Evolutionary conservation across 2,113 vertebrate species (phyloP).

Genomic region (Neolamprologus sp.): DNA sequence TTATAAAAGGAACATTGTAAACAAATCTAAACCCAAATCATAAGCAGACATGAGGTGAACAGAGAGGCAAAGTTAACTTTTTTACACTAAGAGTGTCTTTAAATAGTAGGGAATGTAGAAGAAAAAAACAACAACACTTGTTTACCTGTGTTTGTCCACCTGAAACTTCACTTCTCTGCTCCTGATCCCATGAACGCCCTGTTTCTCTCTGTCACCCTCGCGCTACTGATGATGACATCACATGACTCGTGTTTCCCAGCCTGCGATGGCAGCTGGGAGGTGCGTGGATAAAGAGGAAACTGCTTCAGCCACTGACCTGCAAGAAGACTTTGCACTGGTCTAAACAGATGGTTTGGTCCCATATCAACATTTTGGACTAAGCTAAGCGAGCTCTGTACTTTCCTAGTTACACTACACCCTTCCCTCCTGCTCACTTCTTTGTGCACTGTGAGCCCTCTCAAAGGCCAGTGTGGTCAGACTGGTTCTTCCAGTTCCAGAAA

Average conservation of each 20-base stretch:
- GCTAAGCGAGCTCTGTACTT: neutral
- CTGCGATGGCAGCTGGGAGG: slow-evolving; percentile 21
- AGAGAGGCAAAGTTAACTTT: neutral
- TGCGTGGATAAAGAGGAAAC: slow-evolving; percentile 17
- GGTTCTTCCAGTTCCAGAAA: slow-evolving; percentile 52
- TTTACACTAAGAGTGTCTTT: neutral
- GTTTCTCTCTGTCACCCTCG: neutral
- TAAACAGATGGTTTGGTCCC: neutral
- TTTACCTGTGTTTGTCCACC: slow-evolving; percentile 41
- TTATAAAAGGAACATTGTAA: neutral
- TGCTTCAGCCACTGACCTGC: neutral
- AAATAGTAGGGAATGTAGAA: neutral
- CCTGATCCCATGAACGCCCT: slow-evolving; percentile 8
- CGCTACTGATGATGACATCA: slow-evolving; percentile 15
- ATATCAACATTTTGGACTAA: neutral
- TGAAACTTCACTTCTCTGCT: slow-evolving; percentile 5
- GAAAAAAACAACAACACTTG: neutral
- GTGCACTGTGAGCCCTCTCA: slow-evolving; percentile 8
- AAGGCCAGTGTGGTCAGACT: slow-evolving; percentile 20
- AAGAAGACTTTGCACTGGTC: neutral
- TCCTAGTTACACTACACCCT: neutral
- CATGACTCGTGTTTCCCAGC: slow-evolving; percentile 39
- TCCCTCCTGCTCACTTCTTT: slow-evolving; percentile 30
- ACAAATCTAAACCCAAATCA: neutral
- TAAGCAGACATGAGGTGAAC: neutral